phyloP scores from a whole-genome alignment of 2,797 vertebrate species.

The Melanotaenia pygmaea region DNA sequence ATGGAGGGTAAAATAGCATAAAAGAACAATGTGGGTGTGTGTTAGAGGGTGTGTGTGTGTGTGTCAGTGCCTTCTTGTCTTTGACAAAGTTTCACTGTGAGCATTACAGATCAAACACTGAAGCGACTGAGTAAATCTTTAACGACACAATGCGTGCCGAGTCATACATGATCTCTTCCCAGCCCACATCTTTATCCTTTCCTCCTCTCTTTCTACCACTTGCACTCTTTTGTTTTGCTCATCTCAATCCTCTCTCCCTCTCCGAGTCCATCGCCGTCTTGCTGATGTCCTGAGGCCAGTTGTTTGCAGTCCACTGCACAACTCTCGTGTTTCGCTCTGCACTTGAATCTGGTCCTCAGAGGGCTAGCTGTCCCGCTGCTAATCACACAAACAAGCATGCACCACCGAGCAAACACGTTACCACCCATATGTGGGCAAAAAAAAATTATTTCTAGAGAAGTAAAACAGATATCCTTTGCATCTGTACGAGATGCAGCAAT shows the following conservation, averaged over 20 bases:
- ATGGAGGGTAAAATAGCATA: constrained; percentile 62
- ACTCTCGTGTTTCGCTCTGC: constrained; percentile 36
- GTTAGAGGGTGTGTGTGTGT: constrained; percentile 17
- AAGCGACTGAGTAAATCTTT: constrained; percentile 24
- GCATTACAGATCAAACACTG: neutral
- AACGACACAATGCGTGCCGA: neutral
- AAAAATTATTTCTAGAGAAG: neutral
- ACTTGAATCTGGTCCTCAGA: constrained; percentile 10
- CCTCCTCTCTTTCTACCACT: constrained; percentile 9
- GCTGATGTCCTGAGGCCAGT: constrained; percentile 52
- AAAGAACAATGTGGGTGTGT: constrained; percentile 55
- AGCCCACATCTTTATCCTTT: neutral
- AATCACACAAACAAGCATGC: neutral
- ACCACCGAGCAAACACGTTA: neutral
- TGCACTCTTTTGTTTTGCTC: constrained; percentile 27
- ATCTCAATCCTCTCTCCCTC: neutral
- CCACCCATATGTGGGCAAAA: neutral
- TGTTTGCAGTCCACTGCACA: constrained; percentile 52
- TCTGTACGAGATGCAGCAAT: neutral
- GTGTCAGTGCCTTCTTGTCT: constrained; percentile 28
- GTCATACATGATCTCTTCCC: neutral
- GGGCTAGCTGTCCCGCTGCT: neutral
- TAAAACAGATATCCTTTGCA: neutral
- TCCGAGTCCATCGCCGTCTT: constrained; percentile 20
- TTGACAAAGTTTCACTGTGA: constrained; percentile 14